phyloP scores from a whole-genome alignment of 2,113 vertebrate species.

The Alexandromys fortis region DNA sequence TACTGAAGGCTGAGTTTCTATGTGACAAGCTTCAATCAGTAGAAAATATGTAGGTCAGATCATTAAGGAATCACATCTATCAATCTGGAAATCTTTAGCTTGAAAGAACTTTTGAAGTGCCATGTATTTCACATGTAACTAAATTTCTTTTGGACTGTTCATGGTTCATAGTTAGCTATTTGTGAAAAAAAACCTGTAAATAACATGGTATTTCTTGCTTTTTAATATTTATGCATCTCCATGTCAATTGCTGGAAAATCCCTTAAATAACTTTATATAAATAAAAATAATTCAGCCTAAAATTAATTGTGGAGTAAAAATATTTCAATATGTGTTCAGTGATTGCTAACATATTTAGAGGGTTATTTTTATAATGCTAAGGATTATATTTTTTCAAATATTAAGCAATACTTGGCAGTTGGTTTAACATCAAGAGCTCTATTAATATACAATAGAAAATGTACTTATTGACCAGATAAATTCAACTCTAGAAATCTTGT shows the following conservation, averaged over 20 bases:
- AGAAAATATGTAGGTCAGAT: neutral
- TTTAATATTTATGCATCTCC: neutral
- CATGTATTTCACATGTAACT: neutral
- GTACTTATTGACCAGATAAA: neutral
- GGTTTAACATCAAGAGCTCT: neutral
- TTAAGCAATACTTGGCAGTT: neutral
- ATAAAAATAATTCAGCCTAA: neutral
- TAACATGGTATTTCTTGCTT: neutral
- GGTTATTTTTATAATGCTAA: neutral
- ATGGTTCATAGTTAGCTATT: neutral
- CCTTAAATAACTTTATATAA: neutral
- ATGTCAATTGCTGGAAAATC: neutral
- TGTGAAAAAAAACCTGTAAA: neutral
- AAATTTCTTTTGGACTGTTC: neutral
- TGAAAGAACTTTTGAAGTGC: neutral
- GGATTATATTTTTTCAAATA: neutral
- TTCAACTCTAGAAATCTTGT: neutral
- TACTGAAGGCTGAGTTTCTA: neutral
- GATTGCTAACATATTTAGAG: neutral
- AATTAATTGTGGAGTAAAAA: neutral
- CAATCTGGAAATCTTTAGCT: neutral
- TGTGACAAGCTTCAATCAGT: constrained; percentile 5
- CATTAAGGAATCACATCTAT: neutral
- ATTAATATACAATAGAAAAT: neutral
- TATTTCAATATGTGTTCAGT: neutral